Evolutionary conservation across 2,113 vertebrate species (phyloP).

Genomic region (Astatoreochromis straeleni): DNA sequence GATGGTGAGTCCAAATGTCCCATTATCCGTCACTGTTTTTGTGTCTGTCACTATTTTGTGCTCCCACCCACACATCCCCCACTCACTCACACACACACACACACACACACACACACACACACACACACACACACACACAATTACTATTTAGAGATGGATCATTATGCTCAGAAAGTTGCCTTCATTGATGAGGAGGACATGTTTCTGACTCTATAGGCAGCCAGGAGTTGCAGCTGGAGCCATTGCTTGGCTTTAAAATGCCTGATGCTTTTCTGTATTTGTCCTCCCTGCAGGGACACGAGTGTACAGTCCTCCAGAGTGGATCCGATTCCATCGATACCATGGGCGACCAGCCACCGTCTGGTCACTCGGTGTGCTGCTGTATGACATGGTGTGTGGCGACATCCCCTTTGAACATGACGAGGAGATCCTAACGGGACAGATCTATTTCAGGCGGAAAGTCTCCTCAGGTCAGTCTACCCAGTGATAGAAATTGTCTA

Average conservation of each 20-base stretch:
- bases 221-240: background rate
- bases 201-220: background rate
- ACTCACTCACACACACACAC: background rate
- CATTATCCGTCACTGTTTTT: background rate
- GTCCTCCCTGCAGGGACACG: constrained; percentile 78
- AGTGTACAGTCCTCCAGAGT: constrained; percentile 96
- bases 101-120: background rate
- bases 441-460: constrained; percentile 87
- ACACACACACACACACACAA: background rate
- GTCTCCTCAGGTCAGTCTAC: constrained; percentile 82
- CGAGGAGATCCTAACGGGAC: constrained; percentile 88
- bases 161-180: background rate
- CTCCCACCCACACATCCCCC: background rate
- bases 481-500: background rate
- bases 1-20: constrained; percentile 75
- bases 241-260: background rate
- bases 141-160: background rate
- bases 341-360: constrained; percentile 93
- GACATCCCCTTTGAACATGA: constrained; percentile 98
- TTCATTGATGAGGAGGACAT: background rate
- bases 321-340: constrained; percentile 95
- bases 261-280: background rate
- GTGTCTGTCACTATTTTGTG: background rate
- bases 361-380: constrained; percentile 94
- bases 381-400: constrained; percentile 97